Conservation (phyloP, 2,888 invertebrate species). For the Pegoplata infirma region DNA sequence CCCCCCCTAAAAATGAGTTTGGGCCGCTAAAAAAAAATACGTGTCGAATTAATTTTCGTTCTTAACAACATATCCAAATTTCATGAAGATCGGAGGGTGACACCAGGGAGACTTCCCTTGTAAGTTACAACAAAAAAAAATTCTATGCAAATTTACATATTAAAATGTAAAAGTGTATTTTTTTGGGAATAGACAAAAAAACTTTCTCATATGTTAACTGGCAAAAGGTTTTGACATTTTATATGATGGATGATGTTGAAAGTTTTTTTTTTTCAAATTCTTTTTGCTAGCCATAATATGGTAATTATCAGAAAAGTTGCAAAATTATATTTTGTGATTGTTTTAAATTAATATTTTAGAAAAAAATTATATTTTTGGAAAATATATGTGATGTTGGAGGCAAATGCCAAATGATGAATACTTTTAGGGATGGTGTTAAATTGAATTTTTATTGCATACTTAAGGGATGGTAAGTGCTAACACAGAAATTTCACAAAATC, state of each 20-base stretch:
- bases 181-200: not conserved
- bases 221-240: constrained; percentile 77
- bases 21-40: too few relatives aligned
- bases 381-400: too few relatives aligned
- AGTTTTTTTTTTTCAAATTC: constrained; percentile 68
- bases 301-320: constrained; percentile 38
- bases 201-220: constrained; percentile 30
- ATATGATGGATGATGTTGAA: constrained; percentile 74
- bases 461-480: too few relatives aligned
- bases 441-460: constrained; percentile 3
- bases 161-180: constrained; percentile 3
- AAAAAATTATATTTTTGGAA: too few relatives aligned
- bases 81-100: too few relatives aligned
- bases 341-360: not conserved
- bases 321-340: constrained; percentile 13
- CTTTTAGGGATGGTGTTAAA: not conserved
- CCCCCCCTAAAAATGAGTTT: too few relatives aligned
- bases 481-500: too few relatives aligned
- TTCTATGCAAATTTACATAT: constrained; percentile 14
- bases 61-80: too few relatives aligned
- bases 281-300: constrained; percentile 25
- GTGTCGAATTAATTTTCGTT: too few relatives aligned
- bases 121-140: too few relatives aligned
- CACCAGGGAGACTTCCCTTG: too few relatives aligned
- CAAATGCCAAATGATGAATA: constrained; percentile 17